A percentile compares a stretch with the other conserved stretches of the same genome.
Evolutionary conservation across 2,113 vertebrate species (phyloP).

Genomic region (Trochalopteron elliotii): DNA sequence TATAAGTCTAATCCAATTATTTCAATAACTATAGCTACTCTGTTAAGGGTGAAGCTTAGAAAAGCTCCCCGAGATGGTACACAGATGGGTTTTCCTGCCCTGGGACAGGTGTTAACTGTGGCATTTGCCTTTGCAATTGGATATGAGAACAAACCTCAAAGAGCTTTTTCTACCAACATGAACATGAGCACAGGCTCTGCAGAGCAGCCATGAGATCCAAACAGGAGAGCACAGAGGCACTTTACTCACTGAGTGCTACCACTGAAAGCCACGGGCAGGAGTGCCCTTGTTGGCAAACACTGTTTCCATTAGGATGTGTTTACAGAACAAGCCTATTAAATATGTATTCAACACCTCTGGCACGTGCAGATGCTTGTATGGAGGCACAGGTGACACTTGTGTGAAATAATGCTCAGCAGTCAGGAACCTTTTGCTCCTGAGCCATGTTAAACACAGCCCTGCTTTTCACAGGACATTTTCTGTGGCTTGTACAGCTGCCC

Average conservation of each 20-base stretch:
- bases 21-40: neutral
- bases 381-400: neutral
- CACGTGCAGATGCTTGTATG: neutral
- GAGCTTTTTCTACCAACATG: neutral
- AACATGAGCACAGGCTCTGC: neutral
- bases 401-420: neutral
- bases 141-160: neutral
- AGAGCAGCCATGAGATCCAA: neutral
- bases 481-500: neutral
- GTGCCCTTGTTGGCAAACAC: neutral
- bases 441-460: neutral
- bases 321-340: neutral
- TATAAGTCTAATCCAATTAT: neutral
- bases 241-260: neutral
- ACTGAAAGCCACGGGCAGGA: neutral
- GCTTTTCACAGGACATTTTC: neutral
- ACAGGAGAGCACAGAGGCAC: neutral
- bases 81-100: neutral
- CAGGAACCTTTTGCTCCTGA: neutral
- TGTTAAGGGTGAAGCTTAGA: neutral
- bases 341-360: neutral
- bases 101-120: neutral
- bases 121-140: rapidly evolving
- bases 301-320: neutral
- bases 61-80: neutral